These are phyloP conservation scores for Heliconius eleuchia DNA, from an alignment of 1,140 invertebrate genomes.

Conservation along the genomic window DNA sequence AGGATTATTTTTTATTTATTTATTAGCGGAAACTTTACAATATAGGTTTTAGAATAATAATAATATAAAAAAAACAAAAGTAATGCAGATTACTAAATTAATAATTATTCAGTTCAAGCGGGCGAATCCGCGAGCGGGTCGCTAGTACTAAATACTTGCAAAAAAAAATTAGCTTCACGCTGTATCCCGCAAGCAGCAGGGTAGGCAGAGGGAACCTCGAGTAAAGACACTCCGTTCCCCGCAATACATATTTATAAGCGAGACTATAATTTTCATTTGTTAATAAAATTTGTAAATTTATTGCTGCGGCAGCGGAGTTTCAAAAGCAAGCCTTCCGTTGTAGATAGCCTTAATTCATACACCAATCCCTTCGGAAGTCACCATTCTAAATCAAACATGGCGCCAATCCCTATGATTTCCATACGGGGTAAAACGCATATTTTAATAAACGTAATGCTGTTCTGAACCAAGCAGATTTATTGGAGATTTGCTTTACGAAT, in stretches of 20 bases:
- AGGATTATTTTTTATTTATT: too few relatives aligned
- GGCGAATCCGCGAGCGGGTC: too few relatives aligned
- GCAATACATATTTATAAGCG: neutral
- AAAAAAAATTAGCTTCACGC: too few relatives aligned
- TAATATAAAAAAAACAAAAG: too few relatives aligned
- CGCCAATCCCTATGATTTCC: conserved; percentile 57
- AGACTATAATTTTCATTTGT: conserved; percentile 32
- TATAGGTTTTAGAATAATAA: too few relatives aligned
- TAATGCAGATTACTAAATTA: too few relatives aligned
- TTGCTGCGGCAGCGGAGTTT: conserved; percentile 55
- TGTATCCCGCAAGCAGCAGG: too few relatives aligned
- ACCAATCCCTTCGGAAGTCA: conserved; percentile 62
- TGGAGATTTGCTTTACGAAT: conserved; percentile 37
- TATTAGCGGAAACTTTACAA: too few relatives aligned
- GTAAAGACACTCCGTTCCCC: too few relatives aligned
- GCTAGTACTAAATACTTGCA: neutral
- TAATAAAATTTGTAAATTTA: conserved; percentile 54
- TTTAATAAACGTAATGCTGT: conserved; percentile 67
- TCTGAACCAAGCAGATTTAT: conserved; percentile 56
- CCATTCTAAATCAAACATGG: conserved; percentile 73
- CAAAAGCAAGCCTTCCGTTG: conserved; percentile 55
- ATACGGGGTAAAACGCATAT: conserved; percentile 60
- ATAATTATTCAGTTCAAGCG: too few relatives aligned
- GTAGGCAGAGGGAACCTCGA: too few relatives aligned
- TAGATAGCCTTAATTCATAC: conserved; percentile 60